Conservation (phyloP, 2,797 vertebrate species). For the Uromys caudimaculatus region DNA sequence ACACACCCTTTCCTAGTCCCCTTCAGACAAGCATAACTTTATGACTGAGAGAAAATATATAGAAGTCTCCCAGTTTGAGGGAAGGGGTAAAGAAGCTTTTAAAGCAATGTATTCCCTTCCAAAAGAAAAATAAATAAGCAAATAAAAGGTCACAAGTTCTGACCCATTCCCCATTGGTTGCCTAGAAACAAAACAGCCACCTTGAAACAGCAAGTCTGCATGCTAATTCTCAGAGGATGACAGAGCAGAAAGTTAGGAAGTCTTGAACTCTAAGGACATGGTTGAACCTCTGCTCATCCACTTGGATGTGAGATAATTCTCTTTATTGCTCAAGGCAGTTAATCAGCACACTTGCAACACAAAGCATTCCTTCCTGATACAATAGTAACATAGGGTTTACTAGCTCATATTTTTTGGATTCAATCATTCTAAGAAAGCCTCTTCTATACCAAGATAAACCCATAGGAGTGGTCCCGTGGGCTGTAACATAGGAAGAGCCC, state of each 20-base stretch:
- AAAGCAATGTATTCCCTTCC: neutral
- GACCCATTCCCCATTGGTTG: neutral
- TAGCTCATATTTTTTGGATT: neutral
- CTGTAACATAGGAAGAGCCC: neutral
- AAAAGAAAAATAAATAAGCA: neutral
- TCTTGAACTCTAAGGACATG: neutral
- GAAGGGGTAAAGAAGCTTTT: neutral
- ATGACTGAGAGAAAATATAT: neutral
- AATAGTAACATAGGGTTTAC: slow-evolving; percentile 27
- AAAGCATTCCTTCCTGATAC: slow-evolving; percentile 29
- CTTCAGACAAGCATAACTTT: neutral
- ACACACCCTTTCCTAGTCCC: neutral
- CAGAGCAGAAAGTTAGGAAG: slow-evolving; percentile 18
- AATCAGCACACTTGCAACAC: slow-evolving; percentile 32
- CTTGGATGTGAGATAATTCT: slow-evolving; percentile 23
- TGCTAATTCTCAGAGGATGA: neutral
- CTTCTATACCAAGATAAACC: slow-evolving; percentile 20
- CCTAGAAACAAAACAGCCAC: neutral
- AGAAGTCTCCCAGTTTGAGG: neutral
- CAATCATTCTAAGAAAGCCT: slow-evolving; percentile 42
- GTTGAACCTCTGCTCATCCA: slow-evolving; percentile 14
- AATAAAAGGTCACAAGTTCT: neutral
- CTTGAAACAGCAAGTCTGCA: neutral
- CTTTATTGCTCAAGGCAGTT: slow-evolving; percentile 40
- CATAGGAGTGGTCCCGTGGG: neutral